Percentiles rank a stretch among this genome's conserved stretches.
These are phyloP conservation scores for Notocelia uddmanniana DNA, from an alignment of 2,888 invertebrate species.

Conservation along the genomic window DNA sequence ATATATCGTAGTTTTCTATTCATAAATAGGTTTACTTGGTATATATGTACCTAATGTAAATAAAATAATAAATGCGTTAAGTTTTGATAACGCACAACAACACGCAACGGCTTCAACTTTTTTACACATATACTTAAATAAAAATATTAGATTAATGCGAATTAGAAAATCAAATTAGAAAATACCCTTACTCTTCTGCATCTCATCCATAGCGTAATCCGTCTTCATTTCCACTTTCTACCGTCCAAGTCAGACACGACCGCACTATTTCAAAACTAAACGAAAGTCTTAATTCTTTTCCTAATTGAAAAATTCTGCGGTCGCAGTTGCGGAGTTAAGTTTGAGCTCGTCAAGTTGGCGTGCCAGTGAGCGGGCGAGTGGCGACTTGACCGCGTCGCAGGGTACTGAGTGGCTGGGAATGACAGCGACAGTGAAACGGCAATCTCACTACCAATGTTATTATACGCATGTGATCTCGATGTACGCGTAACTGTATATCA, in stretches of 20 bases:
- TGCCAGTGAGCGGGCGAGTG: constrained; percentile 36
- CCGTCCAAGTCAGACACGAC: constrained; percentile 53
- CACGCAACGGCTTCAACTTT: neutral
- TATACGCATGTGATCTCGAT: constrained; percentile 23
- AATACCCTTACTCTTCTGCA: constrained; percentile 78
- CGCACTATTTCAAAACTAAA: constrained; percentile 68
- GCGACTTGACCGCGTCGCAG: constrained; percentile 45
- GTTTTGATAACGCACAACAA: neutral
- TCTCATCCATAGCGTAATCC: constrained; percentile 84
- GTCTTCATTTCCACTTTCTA: constrained; percentile 83
- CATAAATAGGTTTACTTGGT: no score
- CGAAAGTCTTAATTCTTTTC: constrained; percentile 69
- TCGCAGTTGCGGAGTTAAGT: constrained; percentile 22
- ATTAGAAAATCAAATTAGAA: constrained; percentile 1
- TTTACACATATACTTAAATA: no score
- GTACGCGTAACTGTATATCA: constrained; percentile 3
- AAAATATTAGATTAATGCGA: no score
- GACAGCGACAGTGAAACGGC: constrained; percentile 35
- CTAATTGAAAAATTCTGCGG: constrained; percentile 72
- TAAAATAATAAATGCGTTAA: no score
- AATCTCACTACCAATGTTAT: constrained; percentile 27
- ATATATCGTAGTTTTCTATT: no score
- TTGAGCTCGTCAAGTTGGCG: constrained; percentile 26
- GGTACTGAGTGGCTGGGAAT: constrained; percentile 45
- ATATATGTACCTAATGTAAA: no score